Evolutionary conservation across 2,797 vertebrate species (phyloP).

Genomic region (Halcyon chelicuti): DNA sequence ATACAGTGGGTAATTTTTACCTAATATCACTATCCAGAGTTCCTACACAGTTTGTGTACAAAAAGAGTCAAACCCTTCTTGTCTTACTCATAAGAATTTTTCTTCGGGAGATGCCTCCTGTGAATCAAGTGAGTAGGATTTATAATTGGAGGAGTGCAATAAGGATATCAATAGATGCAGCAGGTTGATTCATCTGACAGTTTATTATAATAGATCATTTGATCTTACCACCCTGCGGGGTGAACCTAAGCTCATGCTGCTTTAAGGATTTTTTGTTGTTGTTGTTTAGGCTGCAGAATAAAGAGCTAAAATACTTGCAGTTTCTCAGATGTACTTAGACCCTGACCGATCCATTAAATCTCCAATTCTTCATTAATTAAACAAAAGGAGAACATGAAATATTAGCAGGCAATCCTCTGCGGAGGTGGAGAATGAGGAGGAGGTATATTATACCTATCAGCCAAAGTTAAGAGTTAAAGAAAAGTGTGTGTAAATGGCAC

Average conservation of each 20-base stretch:
- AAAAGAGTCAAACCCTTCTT: conserved; percentile 10
- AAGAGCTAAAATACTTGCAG: neutral
- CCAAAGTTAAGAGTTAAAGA: neutral
- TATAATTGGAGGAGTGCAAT: conserved; percentile 40
- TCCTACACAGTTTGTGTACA: neutral
- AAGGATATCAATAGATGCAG: conserved; percentile 50
- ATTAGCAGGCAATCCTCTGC: conserved; percentile 17
- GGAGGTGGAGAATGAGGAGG: neutral
- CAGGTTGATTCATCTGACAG: conserved; percentile 53
- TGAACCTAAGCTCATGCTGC: conserved; percentile 6
- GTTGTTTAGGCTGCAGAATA: conserved; percentile 14
- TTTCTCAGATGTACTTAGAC: neutral
- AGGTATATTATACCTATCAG: neutral
- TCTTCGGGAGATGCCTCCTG: neutral
- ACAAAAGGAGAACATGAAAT: conserved; percentile 38
- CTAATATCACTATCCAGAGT: neutral
- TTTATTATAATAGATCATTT: conserved; percentile 52
- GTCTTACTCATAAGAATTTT: conserved; percentile 14
- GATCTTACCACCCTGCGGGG: conserved; percentile 26
- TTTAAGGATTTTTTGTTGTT: neutral
- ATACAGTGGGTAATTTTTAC: neutral
- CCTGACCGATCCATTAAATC: neutral
- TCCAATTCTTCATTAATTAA: conserved; percentile 30
- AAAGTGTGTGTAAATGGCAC: neutral
- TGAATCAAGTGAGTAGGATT: conserved; percentile 49